A percentile compares a stretch with the other conserved stretches of the same genome.
phyloP scores from a whole-genome alignment of 2,113 vertebrate species.

The Grammomys dolichurus region DNA sequence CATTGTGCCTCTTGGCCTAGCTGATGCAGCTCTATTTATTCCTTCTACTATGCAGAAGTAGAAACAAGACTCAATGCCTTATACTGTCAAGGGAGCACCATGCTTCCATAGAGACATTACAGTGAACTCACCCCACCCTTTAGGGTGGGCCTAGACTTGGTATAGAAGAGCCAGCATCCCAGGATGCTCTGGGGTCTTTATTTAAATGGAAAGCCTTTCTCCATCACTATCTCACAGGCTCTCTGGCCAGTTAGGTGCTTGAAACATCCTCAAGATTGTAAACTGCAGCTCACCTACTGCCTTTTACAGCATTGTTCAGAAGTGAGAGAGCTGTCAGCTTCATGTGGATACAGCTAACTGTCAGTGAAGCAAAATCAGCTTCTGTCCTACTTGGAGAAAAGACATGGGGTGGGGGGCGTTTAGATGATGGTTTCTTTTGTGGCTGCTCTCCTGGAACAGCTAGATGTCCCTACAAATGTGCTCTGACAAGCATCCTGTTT shows the following conservation, averaged over 20 bases:
- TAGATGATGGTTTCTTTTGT: not conserved
- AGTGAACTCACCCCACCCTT: not conserved
- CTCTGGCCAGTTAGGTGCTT: not conserved
- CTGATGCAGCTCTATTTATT: not conserved
- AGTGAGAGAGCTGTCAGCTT: not conserved
- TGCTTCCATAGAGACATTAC: accelerated
- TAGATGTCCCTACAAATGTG: conserved; percentile 30
- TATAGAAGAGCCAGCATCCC: not conserved
- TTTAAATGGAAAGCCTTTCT: not conserved
- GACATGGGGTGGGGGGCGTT: not conserved
- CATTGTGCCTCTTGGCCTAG: too few species aligned
- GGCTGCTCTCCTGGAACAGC: not conserved
- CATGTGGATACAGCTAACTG: conserved; percentile 9
- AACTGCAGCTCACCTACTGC: not conserved
- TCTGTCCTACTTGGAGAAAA: conserved; percentile 60
- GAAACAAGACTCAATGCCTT: not conserved
- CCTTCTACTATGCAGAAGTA: not conserved
- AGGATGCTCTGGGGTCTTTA: not conserved
- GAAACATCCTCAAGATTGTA: not conserved
- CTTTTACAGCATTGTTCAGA: not conserved
- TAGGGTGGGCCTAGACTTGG: too few species aligned
- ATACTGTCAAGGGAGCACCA: not conserved
- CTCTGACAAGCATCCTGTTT: conserved; percentile 19
- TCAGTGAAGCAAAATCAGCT: conserved; percentile 29
- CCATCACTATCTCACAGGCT: not conserved